These are phyloP conservation scores for Habropoda laboriosa DNA, from an alignment of 1,140 invertebrate species.

Conservation along the genomic window DNA sequence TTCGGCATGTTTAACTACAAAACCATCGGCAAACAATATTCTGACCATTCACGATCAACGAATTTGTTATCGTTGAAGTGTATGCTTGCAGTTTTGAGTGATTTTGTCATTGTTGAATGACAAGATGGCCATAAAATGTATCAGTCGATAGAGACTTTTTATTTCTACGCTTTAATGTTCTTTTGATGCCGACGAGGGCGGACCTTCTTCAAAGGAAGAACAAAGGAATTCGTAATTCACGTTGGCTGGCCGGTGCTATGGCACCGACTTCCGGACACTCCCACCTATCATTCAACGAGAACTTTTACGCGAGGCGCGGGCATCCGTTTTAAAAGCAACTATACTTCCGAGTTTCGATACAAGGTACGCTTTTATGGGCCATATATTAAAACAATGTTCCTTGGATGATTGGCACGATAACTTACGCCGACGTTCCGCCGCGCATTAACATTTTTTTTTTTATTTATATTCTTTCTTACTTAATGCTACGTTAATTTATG, in stretches of 20 bases:
- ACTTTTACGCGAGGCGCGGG: conserved; percentile 42
- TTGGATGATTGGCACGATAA: conserved; percentile 2
- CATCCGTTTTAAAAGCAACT: conserved; percentile 47
- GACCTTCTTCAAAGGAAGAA: conserved; percentile 36
- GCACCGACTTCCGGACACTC: conserved; percentile 46
- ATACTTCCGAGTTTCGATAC: conserved; percentile 52
- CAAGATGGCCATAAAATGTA: conserved; percentile 7
- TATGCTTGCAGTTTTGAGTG: neutral
- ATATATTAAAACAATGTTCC: conserved; percentile 11
- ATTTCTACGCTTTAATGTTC: conserved; percentile 17
- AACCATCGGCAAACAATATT: too few relatives aligned
- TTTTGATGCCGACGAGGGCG: conserved; percentile 16
- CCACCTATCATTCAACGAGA: conserved; percentile 52
- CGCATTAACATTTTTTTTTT: conserved; percentile 4
- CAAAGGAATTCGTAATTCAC: conserved; percentile 56
- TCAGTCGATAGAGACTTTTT: conserved; percentile 10
- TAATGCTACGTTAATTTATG: neutral
- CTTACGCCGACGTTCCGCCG: neutral
- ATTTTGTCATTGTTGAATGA: neutral
- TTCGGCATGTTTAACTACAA: too few relatives aligned
- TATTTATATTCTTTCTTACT: neutral
- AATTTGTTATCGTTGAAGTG: too few relatives aligned
- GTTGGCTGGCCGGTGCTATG: conserved; percentile 33
- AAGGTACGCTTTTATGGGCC: conserved; percentile 8
- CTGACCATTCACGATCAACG: too few relatives aligned